Conservation (phyloP, 2,113 vertebrate genomes). For the Felis chaus region DNA sequence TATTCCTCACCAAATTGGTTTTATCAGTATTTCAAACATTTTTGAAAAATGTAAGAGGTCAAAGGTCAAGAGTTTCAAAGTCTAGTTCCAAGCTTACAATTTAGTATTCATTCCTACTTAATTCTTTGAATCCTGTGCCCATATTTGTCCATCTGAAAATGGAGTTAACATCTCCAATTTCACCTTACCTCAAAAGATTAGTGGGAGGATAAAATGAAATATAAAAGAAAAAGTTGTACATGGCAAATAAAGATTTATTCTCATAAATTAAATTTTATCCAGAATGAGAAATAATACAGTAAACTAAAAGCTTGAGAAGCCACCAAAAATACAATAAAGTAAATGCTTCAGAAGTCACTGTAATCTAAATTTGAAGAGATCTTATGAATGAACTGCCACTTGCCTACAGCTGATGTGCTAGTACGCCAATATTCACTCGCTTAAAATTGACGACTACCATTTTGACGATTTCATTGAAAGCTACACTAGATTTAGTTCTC, state of each 20-base stretch:
- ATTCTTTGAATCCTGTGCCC: background rate
- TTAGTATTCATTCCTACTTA: background rate
- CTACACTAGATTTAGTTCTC: background rate
- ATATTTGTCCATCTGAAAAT: background rate
- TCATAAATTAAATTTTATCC: constrained; percentile 22
- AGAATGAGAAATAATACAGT: background rate
- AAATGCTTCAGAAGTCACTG: background rate
- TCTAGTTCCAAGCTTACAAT: background rate
- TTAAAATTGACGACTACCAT: background rate
- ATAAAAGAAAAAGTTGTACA: background rate
- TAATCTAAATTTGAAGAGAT: background rate
- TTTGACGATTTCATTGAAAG: background rate
- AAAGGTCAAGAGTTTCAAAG: constrained; percentile 15
- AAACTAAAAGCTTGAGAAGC: background rate
- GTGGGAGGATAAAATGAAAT: background rate
- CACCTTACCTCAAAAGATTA: background rate
- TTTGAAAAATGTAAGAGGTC: background rate
- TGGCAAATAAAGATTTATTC: background rate
- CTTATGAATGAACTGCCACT: background rate
- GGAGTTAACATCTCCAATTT: background rate
- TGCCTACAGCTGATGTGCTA: background rate
- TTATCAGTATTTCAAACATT: constrained; percentile 10
- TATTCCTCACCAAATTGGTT: background rate
- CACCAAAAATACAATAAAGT: background rate
- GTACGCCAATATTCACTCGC: background rate